These are phyloP conservation scores for Prunella himalayana DNA, from an alignment of 2,113 vertebrate species.

Conservation along the genomic window DNA sequence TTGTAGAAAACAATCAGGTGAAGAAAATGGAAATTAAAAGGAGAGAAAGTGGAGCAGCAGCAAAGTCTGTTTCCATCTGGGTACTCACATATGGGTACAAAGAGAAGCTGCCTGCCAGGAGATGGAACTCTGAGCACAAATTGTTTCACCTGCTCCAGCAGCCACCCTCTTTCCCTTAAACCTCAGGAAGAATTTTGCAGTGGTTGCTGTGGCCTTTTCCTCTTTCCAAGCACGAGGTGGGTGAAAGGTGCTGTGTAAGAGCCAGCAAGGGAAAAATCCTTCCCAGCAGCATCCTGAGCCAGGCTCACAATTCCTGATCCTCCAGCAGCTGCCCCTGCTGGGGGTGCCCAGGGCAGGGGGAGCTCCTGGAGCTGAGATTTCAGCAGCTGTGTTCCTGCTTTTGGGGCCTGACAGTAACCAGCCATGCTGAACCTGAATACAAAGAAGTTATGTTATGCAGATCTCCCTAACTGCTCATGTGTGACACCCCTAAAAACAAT, in stretches of 20 bases:
- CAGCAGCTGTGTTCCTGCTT: not conserved
- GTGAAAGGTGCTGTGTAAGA: not conserved
- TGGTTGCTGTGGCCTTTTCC: not conserved
- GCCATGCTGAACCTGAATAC: not conserved
- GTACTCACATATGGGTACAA: not conserved
- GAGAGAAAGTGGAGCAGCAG: not conserved
- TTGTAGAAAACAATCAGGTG: not conserved
- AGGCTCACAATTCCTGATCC: not conserved
- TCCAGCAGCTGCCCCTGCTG: not conserved
- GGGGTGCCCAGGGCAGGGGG: not conserved
- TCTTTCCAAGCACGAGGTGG: not conserved
- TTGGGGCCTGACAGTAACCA: not conserved
- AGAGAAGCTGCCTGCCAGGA: not conserved
- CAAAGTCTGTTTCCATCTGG: not conserved
- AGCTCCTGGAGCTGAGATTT: not conserved
- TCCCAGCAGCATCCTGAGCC: not conserved
- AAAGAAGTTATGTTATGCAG: not conserved
- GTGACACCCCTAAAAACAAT: not conserved
- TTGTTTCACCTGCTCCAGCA: not conserved
- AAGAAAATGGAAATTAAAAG: not conserved
- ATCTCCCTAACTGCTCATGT: fast-evolving
- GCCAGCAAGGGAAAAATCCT: not conserved
- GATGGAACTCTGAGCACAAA: not conserved
- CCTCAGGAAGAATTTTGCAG: not conserved
- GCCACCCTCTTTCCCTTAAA: not conserved